A percentile compares a stretch with the other conserved stretches of the same genome.
Conservation (phyloP, 2,113 vertebrate species). For the Semnornis frantzii region DNA sequence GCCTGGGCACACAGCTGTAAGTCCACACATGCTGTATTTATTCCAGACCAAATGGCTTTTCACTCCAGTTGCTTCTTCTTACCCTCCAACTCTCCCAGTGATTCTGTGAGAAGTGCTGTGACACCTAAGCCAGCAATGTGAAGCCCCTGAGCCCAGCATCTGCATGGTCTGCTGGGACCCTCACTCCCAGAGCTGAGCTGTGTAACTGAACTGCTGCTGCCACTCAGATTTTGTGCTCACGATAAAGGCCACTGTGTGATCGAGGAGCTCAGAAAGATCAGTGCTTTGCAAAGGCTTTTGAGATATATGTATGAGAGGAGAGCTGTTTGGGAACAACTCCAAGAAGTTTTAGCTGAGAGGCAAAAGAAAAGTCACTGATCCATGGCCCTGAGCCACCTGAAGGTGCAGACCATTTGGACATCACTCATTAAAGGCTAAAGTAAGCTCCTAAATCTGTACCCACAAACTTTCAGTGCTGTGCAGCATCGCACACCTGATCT, state of each 20-base stretch:
- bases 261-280: neutral
- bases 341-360: neutral
- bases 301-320: neutral
- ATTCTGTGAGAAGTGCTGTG: neutral
- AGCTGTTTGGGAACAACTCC: neutral
- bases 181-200: neutral
- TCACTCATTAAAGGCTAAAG: neutral
- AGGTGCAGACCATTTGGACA: neutral
- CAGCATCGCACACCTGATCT: rapidly evolving
- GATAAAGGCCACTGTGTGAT: neutral
- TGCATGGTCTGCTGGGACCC: neutral
- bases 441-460: neutral
- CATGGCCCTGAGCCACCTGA: neutral
- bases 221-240: neutral
- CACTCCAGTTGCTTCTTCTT: slow-evolving; percentile 10
- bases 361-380: neutral
- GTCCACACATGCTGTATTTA: neutral
- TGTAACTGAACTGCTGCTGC: neutral
- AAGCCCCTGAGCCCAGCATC: rapidly evolving
- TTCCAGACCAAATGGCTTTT: neutral
- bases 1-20: neutral
- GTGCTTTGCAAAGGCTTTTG: neutral
- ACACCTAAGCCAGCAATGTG: neutral
- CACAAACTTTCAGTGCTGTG: neutral
- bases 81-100: neutral